Evolutionary conservation across 2,113 vertebrate genomes (phyloP).

Genomic region (Neodontobutis hainanensis): DNA sequence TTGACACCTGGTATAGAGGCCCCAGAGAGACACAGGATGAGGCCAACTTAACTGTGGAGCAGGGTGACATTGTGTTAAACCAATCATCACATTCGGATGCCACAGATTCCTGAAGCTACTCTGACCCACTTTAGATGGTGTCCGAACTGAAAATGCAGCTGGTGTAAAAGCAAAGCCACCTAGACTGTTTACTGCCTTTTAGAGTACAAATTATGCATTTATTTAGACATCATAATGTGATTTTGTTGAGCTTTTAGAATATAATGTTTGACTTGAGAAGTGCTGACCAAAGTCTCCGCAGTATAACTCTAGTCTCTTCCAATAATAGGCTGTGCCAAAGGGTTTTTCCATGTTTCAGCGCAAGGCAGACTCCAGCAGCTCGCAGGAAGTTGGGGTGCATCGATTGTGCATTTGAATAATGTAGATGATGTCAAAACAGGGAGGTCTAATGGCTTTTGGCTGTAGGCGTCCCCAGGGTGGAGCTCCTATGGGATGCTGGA

Average conservation of each 20-base stretch:
- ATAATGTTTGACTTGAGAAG: constrained; percentile 13
- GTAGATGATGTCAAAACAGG: constrained; percentile 35
- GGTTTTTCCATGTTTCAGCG: constrained; percentile 46
- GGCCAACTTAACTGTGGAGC: constrained; percentile 4
- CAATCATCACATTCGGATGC: constrained; percentile 26
- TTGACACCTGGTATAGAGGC: constrained; percentile 36
- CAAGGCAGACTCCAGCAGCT: constrained; percentile 24
- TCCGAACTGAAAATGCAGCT: not conserved
- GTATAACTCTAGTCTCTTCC: not conserved
- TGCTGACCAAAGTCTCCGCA: not conserved
- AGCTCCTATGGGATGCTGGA: constrained; percentile 10
- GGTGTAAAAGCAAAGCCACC: no score
- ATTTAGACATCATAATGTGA: not conserved
- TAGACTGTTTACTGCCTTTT: not conserved
- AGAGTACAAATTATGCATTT: not conserved
- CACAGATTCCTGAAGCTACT: constrained; percentile 31
- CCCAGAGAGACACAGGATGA: constrained; percentile 9
- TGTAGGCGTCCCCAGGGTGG: constrained; percentile 12
- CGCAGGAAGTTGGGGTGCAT: constrained; percentile 29
- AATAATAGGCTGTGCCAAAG: constrained; percentile 35
- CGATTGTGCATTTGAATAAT: constrained; percentile 59
- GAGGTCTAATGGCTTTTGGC: constrained; percentile 47
- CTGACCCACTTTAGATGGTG: constrained; percentile 36
- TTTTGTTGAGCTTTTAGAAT: not conserved
- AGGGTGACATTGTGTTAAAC: constrained; percentile 16